Base-by-base conservation (phyloP, 2,797 vertebrate species). In the Pampus argenteus region DNA sequence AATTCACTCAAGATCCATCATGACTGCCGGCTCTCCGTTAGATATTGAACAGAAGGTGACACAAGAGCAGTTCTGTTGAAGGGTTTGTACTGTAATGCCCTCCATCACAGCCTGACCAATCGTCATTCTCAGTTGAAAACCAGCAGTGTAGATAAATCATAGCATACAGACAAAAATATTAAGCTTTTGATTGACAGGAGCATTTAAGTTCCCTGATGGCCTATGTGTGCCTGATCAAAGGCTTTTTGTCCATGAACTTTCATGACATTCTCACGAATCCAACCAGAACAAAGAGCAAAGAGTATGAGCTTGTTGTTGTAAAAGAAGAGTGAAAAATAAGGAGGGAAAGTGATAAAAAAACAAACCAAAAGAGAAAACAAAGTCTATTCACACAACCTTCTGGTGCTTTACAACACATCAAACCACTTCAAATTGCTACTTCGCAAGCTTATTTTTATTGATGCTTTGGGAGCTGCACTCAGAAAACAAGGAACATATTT, bases 1-100 rank as follows among this genome's bases (percentile, higher is more conserved):
- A 89, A 88, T 68, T 85, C 82, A 74, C 81, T 91, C 82, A 87
- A 60, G 17, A 65, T 67, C 81, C 75, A 74, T 85, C 79, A 62
- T 71, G 78, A 86, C 82, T 82, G 66, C 44, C 81, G 83, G 82
- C 78, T 76, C 56, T 74, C 80, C 78, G 78, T 67, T 60, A 70
- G 78, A 87, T 82, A 79, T 62, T 68, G 51, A 87, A 83, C 79
- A 76, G 79, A 72, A 82, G 85, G 66, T 71, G 68, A 81, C 71
- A 84, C 6, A 75, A 44, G 63, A 76, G 68, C 42, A 60, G 66
- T 56, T 86, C 69, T 82, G 62, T 66, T 79, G 34, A 85, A 64
- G 63, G 51, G 28, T 72, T 88, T 82, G 52, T 70, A 44, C 15
- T 44, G 40, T 44, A 68, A 76, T 67, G 55, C 28, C 26, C 70